Evolutionary conservation across 2,113 vertebrate genomes (phyloP), one percentile per base, ranked within the genome.

Genomic region (Perognathus longimembris): DNA sequence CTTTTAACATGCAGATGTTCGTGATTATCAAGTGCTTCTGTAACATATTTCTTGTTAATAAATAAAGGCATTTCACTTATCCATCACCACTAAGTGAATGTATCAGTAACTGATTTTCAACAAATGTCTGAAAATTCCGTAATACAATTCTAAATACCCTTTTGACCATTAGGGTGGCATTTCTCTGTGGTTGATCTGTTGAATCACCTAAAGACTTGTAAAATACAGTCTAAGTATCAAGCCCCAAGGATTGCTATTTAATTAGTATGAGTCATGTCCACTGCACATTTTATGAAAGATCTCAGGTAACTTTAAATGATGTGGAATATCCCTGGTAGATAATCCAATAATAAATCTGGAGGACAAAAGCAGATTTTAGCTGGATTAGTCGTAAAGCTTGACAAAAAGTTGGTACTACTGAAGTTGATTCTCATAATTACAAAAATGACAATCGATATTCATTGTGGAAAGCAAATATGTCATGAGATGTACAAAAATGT

Each of bases 31-130:
- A 82, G 7, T 1, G 8, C 42, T 91, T 85, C 42, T 83, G 4
- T 50, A 95, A 91, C 10, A 54, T 80, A 78, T 84, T 95, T 93
- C 50, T 45, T 73, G n/a, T 79, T 94, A 69, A 66, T 85, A 88
- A 90, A 76, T 54, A 45, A 85, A 92, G 91, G 63, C 20, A 95
- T 77, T 40, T 85, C 45, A 38, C 26, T 87, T 93, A 89, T 57
- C 32, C 38, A 81, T 87, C 59, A 94, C 78, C 6, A 50, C 22
- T n/a, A 69, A 94, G 6, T 67, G 7, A 92, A n/a, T 64, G 61
- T 61, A 9, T 40, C 30, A 92, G 26, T 45, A 95, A 89, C 36
- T 38, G 15, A 7, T 79, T 95, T 24, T 81, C 20, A 80, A 64
- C 5, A 93, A 92, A 79, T 91, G 71, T 80, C 54, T 94, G 73